These are phyloP conservation scores for Ernsta delagoae DNA, from an alignment of 2,888 invertebrate species.

Conservation along the genomic window DNA sequence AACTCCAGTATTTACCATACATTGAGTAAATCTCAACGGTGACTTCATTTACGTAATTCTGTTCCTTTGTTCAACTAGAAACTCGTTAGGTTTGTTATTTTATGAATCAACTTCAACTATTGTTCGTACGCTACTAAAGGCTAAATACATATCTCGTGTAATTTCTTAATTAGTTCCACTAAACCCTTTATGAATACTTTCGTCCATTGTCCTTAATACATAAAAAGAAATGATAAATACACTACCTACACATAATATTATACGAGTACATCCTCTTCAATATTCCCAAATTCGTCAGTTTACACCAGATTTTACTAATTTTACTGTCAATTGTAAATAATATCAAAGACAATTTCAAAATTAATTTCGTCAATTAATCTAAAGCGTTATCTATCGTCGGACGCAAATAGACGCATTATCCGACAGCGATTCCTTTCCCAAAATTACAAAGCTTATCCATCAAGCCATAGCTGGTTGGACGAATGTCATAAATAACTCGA, in stretches of 20 bases:
- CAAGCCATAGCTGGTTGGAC: not conserved
- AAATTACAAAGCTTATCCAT: slow-evolving; percentile 7
- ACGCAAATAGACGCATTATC: too few species aligned
- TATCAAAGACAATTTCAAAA: too few species aligned
- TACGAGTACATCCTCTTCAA: too few species aligned
- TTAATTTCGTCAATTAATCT: too few species aligned
- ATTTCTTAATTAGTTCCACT: not conserved
- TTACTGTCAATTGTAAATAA: too few species aligned
- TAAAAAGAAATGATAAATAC: too few species aligned
- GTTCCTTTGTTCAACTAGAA: slow-evolving; percentile 23
- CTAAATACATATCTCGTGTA: not conserved
- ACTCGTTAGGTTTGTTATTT: slow-evolving; percentile 25
- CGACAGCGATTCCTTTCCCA: too few species aligned
- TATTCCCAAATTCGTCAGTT: too few species aligned
- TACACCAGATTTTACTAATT: too few species aligned
- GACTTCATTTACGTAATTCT: slow-evolving; percentile 31
- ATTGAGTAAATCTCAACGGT: slow-evolving; percentile 27
- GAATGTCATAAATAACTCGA: slow-evolving; percentile 24
- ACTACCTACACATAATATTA: too few species aligned
- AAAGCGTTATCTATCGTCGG: too few species aligned
- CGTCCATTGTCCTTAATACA: too few species aligned
- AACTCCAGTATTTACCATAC: slow-evolving; percentile 32
- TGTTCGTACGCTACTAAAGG: not conserved
- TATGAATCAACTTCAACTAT: slow-evolving; percentile 5
- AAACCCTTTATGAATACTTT: not conserved